These are phyloP conservation scores for Willowsia nigromaculata DNA, from an alignment of 2,888 invertebrate genomes.

Conservation along the genomic window DNA sequence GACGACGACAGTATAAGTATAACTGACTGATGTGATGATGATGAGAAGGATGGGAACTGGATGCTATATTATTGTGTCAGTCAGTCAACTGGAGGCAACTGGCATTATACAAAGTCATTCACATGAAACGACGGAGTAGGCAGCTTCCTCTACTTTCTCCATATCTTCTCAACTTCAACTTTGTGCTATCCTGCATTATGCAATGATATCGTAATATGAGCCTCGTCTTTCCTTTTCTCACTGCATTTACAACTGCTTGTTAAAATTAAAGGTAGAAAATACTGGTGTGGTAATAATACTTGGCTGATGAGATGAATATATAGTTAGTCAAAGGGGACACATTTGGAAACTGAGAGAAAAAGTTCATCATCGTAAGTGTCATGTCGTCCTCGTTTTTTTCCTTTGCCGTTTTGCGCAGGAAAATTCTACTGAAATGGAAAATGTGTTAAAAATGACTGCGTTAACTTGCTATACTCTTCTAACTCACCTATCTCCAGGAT, in stretches of 20 bases:
- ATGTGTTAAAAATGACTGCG: not conserved
- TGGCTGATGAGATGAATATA: constrained; percentile 49
- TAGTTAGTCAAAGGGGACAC: constrained; percentile 49
- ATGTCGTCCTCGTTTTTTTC: constrained; percentile 22
- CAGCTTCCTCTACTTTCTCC: not conserved
- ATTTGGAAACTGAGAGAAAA: constrained; percentile 35
- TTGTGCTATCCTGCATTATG: not conserved
- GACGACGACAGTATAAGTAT: not conserved
- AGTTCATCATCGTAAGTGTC: constrained; percentile 52
- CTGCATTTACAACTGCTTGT: not conserved
- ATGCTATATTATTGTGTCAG: constrained; percentile 52
- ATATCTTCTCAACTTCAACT: not conserved
- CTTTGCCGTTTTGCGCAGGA: not conserved
- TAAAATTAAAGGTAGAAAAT: not conserved
- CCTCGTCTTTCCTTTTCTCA: not conserved
- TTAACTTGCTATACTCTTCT: not conserved
- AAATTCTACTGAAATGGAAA: not conserved
- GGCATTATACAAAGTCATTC: constrained; percentile 34
- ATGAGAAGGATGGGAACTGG: constrained; percentile 43
- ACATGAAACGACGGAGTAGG: constrained; percentile 3
- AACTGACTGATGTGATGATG: not conserved
- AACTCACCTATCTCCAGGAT: not conserved
- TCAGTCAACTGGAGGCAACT: constrained; percentile 24
- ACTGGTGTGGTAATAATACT: not conserved
- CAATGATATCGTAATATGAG: not conserved